These are phyloP conservation scores for Drosophila malerkotliana DNA, from an alignment of 1,140 invertebrate genomes.

Conservation along the genomic window DNA sequence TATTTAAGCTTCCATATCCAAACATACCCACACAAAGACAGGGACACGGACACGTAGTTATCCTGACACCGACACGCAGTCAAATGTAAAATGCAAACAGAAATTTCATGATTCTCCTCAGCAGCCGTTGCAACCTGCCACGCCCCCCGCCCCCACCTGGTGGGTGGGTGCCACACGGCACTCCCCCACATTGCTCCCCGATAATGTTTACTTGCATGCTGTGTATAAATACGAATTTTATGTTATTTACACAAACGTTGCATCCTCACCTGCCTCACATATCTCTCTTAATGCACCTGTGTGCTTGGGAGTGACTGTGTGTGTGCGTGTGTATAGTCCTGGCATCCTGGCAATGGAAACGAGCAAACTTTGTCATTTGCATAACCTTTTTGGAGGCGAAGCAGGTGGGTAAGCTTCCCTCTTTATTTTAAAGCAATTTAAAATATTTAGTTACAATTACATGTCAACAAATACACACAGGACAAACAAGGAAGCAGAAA, in stretches of 20 bases:
- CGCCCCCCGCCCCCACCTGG: not conserved
- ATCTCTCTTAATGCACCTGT: slow-evolving; percentile 21
- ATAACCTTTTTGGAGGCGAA: slow-evolving; percentile 61
- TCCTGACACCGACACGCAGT: slow-evolving; percentile 74
- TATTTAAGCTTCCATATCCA: slow-evolving; percentile 22
- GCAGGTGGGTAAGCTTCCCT: slow-evolving; percentile 26
- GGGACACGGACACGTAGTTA: slow-evolving; percentile 52
- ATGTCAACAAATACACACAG: slow-evolving; percentile 71
- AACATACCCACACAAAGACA: slow-evolving; percentile 14
- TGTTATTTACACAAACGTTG: slow-evolving; percentile 81
- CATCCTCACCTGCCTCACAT: slow-evolving; percentile 51
- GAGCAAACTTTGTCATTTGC: slow-evolving; percentile 76
- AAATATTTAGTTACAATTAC: slow-evolving; percentile 82
- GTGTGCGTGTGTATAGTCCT: slow-evolving; percentile 4
- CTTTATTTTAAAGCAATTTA: slow-evolving; percentile 83
- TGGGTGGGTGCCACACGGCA: not conserved
- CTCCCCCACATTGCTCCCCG: not conserved
- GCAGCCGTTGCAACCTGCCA: slow-evolving; percentile 34
- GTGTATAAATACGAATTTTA: slow-evolving; percentile 81
- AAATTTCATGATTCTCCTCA: slow-evolving; percentile 63
- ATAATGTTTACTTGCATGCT: slow-evolving; percentile 72
- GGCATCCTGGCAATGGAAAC: slow-evolving; percentile 31
- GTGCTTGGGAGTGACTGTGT: not conserved
- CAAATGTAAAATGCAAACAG: slow-evolving; percentile 79
- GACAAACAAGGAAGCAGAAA: slow-evolving; percentile 5